These are phyloP conservation scores for Tridacna crocea DNA, from an alignment of 2,888 invertebrate species.

Conservation along the genomic window DNA sequence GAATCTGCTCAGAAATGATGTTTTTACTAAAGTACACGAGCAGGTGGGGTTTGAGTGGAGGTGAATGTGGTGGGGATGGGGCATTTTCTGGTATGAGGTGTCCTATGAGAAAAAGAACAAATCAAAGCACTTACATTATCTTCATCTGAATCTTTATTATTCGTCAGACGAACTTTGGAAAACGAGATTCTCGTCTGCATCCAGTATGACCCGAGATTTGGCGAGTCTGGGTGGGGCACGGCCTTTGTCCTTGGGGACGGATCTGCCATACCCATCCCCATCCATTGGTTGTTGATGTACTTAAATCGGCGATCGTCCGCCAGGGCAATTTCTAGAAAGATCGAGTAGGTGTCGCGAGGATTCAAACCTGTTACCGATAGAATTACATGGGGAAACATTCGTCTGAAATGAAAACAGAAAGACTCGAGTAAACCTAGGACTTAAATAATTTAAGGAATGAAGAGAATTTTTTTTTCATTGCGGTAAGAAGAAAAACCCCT, in stretches of 20 bases:
- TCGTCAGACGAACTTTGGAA: constrained; percentile 82
- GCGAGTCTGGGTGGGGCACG: constrained; percentile 84
- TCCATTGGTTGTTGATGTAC: constrained; percentile 67
- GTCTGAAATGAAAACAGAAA: constrained; percentile 48
- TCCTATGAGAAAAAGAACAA: no score
- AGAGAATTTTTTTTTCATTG: no score
- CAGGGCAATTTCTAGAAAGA: constrained; percentile 62
- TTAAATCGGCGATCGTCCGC: constrained; percentile 69
- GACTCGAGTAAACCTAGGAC: no score
- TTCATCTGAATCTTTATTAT: constrained; percentile 77
- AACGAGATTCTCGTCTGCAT: constrained; percentile 78
- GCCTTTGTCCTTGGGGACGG: constrained; percentile 43
- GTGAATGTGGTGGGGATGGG: no score
- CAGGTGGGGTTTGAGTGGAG: no score
- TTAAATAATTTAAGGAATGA: no score
- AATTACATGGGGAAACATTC: constrained; percentile 72
- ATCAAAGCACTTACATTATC: constrained; percentile 67
- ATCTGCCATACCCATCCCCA: constrained; percentile 66
- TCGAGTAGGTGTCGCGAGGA: constrained; percentile 49
- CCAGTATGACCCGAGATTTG: constrained; percentile 83
- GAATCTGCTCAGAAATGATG: no score
- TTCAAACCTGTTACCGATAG: constrained; percentile 61
- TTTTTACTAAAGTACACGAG: no score
- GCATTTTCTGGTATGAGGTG: no score
- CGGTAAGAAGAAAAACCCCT: no score